Evolutionary conservation across 2,113 vertebrate species (phyloP).

Genomic region (Eptatretus burgeri): DNA sequence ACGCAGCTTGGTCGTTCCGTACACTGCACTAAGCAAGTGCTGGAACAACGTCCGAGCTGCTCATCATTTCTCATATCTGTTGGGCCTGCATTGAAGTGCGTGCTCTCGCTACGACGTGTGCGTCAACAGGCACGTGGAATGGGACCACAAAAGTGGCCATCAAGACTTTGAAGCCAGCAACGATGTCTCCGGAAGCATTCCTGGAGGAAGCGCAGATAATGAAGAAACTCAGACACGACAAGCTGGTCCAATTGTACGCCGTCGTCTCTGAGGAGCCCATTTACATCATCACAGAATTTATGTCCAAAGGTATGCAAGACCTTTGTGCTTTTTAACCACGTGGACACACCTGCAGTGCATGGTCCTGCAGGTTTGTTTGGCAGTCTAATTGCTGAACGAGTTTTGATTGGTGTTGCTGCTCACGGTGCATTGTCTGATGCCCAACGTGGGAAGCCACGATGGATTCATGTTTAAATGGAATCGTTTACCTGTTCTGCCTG

Average conservation of each 20-base stretch:
- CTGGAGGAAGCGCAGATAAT: conserved; percentile 96
- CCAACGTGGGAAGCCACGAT: no score
- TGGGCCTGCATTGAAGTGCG: background rate
- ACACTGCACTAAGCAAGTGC: no score
- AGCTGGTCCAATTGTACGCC: conserved; percentile 79
- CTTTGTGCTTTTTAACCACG: background rate
- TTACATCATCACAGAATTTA: conserved; percentile 90
- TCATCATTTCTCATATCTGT: background rate
- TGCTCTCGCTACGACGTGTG: background rate
- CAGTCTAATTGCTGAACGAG: no score
- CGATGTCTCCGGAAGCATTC: conserved; percentile 93
- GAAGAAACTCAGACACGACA: conserved; percentile 90
- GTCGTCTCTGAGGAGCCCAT: conserved; percentile 93
- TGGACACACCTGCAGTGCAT: no score
- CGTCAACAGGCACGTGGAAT: conserved; percentile 56
- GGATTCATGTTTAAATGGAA: no score
- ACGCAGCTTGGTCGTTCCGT: no score
- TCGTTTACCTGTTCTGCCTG: no score
- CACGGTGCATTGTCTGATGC: no score
- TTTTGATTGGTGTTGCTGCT: no score
- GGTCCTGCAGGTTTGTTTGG: no score
- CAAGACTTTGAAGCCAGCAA: conserved; percentile 86
- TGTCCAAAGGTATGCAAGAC: conserved; percentile 47
- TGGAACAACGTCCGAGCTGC: no score
- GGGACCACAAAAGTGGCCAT: conserved; percentile 97